A percentile compares a stretch with the other conserved stretches of the same genome.
Evolutionary conservation across 1,140 invertebrate species (phyloP).

Genomic region (Eufriesea mexicana): DNA sequence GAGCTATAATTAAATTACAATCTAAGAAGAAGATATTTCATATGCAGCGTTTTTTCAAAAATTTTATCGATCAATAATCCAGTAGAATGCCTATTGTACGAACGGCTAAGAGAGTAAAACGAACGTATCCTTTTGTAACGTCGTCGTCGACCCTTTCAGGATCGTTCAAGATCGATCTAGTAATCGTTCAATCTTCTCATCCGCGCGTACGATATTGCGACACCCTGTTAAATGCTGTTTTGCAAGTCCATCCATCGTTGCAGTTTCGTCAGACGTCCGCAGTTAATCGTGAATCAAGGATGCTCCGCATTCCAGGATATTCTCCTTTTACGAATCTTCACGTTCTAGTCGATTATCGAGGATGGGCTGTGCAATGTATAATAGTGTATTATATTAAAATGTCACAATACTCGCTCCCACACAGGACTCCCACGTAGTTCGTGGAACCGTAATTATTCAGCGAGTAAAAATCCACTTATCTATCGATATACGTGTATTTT

Average conservation of each 20-base stretch:
- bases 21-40: too few relatives aligned
- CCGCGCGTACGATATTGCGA: slow-evolving; percentile 26
- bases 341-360: not conserved
- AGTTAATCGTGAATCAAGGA: slow-evolving; percentile 31
- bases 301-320: slow-evolving; percentile 23
- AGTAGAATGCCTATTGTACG: too few relatives aligned
- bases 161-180: slow-evolving; percentile 32
- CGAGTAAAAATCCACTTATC: not conserved
- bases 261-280: slow-evolving; percentile 28
- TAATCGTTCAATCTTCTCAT: slow-evolving; percentile 8
- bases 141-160: not conserved
- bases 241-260: slow-evolving; percentile 20
- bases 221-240: slow-evolving; percentile 35
- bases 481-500: not conserved
- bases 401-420: not conserved
- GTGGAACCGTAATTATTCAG: not conserved
- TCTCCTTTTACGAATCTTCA: slow-evolving; percentile 7
- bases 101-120: not conserved
- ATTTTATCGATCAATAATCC: too few relatives aligned
- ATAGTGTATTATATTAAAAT: not conserved
- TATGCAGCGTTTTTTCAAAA: too few relatives aligned
- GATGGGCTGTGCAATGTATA: not conserved
- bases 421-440: too few relatives aligned
- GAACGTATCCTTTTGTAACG: not conserved
- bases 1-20: too few relatives aligned